phyloP scores from a whole-genome alignment of 2,888 invertebrate species.

The Liposcelis brunnea region DNA sequence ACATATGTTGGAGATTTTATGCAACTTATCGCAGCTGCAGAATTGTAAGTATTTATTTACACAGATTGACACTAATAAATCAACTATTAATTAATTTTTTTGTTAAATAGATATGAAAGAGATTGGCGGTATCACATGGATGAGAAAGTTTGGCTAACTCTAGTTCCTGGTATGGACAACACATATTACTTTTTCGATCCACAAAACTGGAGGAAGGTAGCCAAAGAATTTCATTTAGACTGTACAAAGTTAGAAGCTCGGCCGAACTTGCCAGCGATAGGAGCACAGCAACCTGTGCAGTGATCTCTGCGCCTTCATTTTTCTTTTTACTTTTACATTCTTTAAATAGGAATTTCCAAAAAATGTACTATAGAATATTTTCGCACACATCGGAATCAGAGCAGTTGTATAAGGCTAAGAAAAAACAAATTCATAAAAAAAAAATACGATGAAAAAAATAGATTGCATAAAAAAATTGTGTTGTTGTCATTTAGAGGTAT shows the following conservation, averaged over 20 bases:
- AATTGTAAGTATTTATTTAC: constrained; percentile 55
- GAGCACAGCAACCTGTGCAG: constrained; percentile 28
- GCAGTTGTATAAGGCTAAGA: too few species aligned
- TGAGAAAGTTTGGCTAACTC: constrained; percentile 97
- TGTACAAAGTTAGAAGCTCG: constrained; percentile 96
- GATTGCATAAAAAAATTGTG: too few species aligned
- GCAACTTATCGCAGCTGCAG: constrained; percentile 92
- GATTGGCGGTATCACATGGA: constrained; percentile 99
- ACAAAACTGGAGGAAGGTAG: constrained; percentile 96
- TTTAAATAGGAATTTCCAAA: too few species aligned
- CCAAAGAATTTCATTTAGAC: constrained; percentile 97
- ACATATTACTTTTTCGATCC: constrained; percentile 99
- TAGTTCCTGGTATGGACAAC: constrained; percentile 91
- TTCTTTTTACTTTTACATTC: too few species aligned
- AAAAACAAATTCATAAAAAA: too few species aligned
- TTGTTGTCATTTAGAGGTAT: too few species aligned
- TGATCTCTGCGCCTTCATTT: constrained; percentile 29
- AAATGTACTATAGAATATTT: too few species aligned
- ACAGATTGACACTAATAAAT: not conserved
- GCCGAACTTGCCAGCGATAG: constrained; percentile 50
- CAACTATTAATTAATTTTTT: constrained; percentile 10
- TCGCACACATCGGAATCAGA: too few species aligned
- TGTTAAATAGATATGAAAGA: constrained; percentile 68
- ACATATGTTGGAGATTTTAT: constrained; percentile 96
- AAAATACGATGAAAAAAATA: too few species aligned